Percentiles rank a stretch among this genome's conserved stretches.
Evolutionary conservation across 1,140 invertebrate genomes (phyloP).

Genomic region (Zaprionus davidi): DNA sequence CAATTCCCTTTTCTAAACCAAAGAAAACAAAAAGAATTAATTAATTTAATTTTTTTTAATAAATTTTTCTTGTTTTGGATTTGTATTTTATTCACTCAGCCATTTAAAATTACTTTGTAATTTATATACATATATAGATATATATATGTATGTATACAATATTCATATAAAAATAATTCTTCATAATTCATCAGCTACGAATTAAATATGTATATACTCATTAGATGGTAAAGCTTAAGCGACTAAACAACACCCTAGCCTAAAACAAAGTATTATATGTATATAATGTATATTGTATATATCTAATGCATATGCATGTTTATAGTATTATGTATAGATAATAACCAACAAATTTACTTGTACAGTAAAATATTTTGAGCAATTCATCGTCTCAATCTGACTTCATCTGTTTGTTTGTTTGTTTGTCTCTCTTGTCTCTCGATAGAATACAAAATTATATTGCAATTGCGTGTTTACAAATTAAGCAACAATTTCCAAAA

Average conservation of each 20-base stretch:
- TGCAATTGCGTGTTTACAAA: slow-evolving; percentile 72
- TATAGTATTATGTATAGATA: slow-evolving; percentile 32
- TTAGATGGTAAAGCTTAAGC: slow-evolving; percentile 46
- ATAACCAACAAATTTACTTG: slow-evolving; percentile 52
- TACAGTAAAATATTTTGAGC: slow-evolving; percentile 52
- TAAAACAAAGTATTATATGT: slow-evolving; percentile 57
- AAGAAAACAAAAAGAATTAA: not conserved
- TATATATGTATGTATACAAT: slow-evolving; percentile 46
- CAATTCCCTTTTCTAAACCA: no score
- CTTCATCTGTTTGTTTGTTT: slow-evolving; percentile 33
- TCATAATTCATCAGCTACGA: slow-evolving; percentile 43
- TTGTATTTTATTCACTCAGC: slow-evolving; percentile 73
- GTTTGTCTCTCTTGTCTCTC: slow-evolving; percentile 25
- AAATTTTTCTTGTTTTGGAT: slow-evolving; percentile 43
- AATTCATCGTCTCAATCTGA: slow-evolving; percentile 52
- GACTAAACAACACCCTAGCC: slow-evolving; percentile 76
- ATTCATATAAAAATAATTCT: slow-evolving; percentile 73
- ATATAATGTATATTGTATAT: slow-evolving; percentile 57
- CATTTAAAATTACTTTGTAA: slow-evolving; percentile 71
- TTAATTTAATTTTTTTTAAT: not conserved
- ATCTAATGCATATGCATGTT: slow-evolving; percentile 27
- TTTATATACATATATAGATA: slow-evolving; percentile 57
- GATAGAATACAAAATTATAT: slow-evolving; percentile 58
- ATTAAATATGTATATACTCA: slow-evolving; percentile 35
- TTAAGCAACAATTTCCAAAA: slow-evolving; percentile 81